These are phyloP conservation scores for Epizoanthus fatuus DNA, from an alignment of 92 coral and sea anemone species.

Conservation along the genomic window DNA sequence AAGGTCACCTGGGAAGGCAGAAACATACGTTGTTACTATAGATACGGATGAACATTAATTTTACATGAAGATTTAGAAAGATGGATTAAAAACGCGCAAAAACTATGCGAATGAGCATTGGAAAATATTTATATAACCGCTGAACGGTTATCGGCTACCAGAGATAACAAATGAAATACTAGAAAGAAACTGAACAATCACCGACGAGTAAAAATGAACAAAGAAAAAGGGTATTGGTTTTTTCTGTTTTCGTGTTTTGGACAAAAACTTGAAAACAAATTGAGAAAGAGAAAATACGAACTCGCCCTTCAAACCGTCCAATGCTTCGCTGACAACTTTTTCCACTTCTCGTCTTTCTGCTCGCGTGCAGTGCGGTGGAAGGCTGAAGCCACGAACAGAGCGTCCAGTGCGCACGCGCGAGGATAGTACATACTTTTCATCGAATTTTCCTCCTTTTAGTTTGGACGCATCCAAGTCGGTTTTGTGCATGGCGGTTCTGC, in stretches of 20 bases:
- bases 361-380: conserved; percentile 86
- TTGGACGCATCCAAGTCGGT: conserved; percentile 80
- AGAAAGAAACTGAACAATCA: not conserved
- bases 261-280: not conserved
- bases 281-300: not conserved
- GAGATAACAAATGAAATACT: not conserved
- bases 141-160: not conserved
- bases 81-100: not conserved
- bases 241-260: not conserved
- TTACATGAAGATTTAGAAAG: no score
- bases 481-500: conserved; percentile 70
- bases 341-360: conserved; percentile 88
- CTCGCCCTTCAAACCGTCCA: conserved; percentile 81
- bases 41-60: not conserved
- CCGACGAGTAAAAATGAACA: not conserved
- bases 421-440: conserved; percentile 80
- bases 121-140: not conserved
- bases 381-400: conserved; percentile 82
- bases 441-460: conserved; percentile 80
- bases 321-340: conserved; percentile 72
- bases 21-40: not conserved
- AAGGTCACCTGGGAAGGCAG: conserved; percentile 83
- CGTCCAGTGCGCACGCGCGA: conserved; percentile 97
- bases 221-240: no score
- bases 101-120: no score